A percentile compares a stretch with the other conserved stretches of the same genome.
Conservation (phyloP, 2,797 vertebrate genomes). For the Steatocranus sp. region DNA sequence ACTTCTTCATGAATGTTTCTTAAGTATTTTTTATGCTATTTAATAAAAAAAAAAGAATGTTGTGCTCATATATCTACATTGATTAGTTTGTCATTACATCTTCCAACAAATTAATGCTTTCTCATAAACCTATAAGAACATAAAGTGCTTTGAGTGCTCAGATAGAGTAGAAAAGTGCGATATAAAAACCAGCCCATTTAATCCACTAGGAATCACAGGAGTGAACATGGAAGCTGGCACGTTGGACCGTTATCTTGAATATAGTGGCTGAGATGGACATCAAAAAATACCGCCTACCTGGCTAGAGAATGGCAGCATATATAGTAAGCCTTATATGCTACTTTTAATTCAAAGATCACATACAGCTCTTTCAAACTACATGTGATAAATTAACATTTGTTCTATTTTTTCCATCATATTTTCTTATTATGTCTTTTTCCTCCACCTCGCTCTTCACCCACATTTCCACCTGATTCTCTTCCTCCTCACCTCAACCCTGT, state of each 20-base stretch:
- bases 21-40: background rate
- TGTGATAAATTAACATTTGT: background rate
- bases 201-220: background rate
- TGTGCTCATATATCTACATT: background rate
- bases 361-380: background rate
- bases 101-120: background rate
- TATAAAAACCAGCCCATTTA: background rate
- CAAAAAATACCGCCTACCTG: background rate
- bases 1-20: background rate
- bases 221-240: background rate
- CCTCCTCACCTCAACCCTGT: background rate
- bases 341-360: background rate
- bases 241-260: background rate
- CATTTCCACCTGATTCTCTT: background rate
- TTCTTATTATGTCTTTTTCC: background rate
- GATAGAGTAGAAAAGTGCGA: background rate
- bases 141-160: background rate
- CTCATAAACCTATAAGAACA: background rate
- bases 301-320: background rate
- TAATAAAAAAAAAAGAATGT: background rate
- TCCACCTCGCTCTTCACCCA: background rate
- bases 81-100: background rate
- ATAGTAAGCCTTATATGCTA: background rate
- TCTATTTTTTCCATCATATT: accelerated
- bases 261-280: background rate